Base-by-base conservation (phyloP, 2,113 vertebrate species). In the Dasypus novemcinctus region DNA sequence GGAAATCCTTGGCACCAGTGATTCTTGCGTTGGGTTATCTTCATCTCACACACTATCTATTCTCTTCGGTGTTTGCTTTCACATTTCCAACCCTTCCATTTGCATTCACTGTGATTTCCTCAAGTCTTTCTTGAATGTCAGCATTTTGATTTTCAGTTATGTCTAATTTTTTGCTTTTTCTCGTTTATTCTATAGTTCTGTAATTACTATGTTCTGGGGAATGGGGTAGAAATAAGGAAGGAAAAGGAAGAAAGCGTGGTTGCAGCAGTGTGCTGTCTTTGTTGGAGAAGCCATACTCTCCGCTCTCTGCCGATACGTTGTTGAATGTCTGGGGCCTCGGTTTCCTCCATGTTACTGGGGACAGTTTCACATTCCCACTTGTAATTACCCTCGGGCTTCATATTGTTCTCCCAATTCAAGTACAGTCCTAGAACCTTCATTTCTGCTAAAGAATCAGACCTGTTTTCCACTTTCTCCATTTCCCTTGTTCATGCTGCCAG, bases 131-230 rank as follows among this genome's bases (percentile, higher is more conserved):
- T 85, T 78, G 46, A 4, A 1, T 12, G 36, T 36, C 69, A 46
- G 61, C 54, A 71, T 14, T 76, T 87, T 1, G 10, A 43, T 76
- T 87, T 82, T 87, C 64, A 66, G 63, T 49, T 41, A 75, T 21
- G 49, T 79, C 57, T 69, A 33, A 71, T 43, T 36, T n/a, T 96
- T 89, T 75, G 41, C 1, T n/a, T 79, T 76, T 91, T 54, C 12
- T 25, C 1, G 61, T 66, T 23, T 64, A 29, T 31, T 18, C n/a
- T 41, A 52, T 43, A 18, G 8, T 33, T 81, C 52, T 87, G 69
- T 87, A 25, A 92, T 31, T 71, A 33, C 46, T n/a, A 14, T 13
- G n/a, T 46, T 72, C 54, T 69, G 38, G 21, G 82, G 29, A 87
- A 74, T 59, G 9, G 36, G 9, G 1, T 29, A 20, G 59, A 25